Evolutionary conservation across 30 jellyfish, hydroid and myxozoan genomes (phyloP), one percentile per base, ranked within the genome.

Genomic region (Turritopsis rubra): DNA sequence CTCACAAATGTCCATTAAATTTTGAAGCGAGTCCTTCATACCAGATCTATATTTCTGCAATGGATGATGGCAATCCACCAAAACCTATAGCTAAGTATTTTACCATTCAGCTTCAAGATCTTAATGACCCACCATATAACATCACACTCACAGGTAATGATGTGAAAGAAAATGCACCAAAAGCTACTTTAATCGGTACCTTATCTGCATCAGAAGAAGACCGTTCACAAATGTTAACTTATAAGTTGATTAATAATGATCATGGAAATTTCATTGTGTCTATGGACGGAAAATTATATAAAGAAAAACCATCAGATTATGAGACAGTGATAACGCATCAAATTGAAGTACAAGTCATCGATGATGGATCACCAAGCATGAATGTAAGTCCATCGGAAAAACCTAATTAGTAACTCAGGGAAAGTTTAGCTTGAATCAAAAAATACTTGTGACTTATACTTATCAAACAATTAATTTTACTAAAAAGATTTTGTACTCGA

Each of bases 31-130:
- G 81, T 66, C 72, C 66, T 29, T 24, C 29, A 21, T 82, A 85
- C 79, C 54, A 73, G 1, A 29, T 88, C 21, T 29, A 65, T n/a
- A 68, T 92, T 29, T 84, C 75, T 29, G 70, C 96, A 22, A 52
- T 75, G 28, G 98, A 92, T 85, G 52, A 76, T 81, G 98, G 98
- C 29, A 77, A 21, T 30, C 98, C 98, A 25, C 86, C 95, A 8
- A 20, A 85, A 70, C 54, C 86, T 23, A 53, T 68, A 16, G 1
- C 29, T 16, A 85, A 83, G 72, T 31, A 27, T 22, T 16, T 92
- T 30, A 60, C 71, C 71, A 71, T 92, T 21, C 84, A 85, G 73
- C 75, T 92, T 17, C 76, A 65, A 1, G 96, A 92, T 89, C 82
- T 28, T 16, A 92, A 92, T 88, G 98, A 92, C 66, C 83, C 83